Conservation (phyloP, 2,113 vertebrate species). For the Tinamus guttatus region DNA sequence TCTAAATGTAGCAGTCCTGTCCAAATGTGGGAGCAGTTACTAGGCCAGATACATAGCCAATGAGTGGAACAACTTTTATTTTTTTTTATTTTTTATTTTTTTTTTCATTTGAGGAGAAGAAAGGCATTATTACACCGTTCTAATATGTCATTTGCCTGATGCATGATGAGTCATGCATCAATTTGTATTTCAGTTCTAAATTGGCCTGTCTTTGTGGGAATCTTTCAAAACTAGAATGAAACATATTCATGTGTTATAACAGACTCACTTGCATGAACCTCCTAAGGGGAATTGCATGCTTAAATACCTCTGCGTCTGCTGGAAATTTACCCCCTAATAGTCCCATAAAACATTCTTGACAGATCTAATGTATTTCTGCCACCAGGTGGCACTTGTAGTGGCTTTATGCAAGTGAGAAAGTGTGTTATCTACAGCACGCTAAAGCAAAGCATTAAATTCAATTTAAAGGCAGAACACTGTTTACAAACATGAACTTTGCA, state of each 20-base stretch:
- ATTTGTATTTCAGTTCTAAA: neutral
- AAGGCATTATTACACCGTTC: neutral
- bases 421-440: neutral
- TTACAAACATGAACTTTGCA: slow-evolving; percentile 54
- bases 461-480: slow-evolving; percentile 4
- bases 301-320: neutral
- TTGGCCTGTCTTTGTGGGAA: neutral
- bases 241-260: neutral
- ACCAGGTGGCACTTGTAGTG: slow-evolving; percentile 60
- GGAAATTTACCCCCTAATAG: neutral
- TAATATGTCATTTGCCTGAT: neutral
- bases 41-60: neutral
- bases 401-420: neutral
- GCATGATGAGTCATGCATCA: neutral
- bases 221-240: neutral
- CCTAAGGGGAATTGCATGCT: neutral
- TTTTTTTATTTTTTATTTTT: too few relatives aligned
- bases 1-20: too few relatives aligned
- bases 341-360: neutral
- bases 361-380: slow-evolving; percentile 40
- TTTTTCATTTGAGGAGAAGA: neutral
- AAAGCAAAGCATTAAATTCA: neutral
- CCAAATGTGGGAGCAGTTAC: neutral
- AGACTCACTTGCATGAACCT: neutral
- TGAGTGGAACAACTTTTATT: neutral